These are phyloP conservation scores for Hirtodrosophila duncani DNA, from an alignment of 2,888 invertebrate species.

Conservation along the genomic window DNA sequence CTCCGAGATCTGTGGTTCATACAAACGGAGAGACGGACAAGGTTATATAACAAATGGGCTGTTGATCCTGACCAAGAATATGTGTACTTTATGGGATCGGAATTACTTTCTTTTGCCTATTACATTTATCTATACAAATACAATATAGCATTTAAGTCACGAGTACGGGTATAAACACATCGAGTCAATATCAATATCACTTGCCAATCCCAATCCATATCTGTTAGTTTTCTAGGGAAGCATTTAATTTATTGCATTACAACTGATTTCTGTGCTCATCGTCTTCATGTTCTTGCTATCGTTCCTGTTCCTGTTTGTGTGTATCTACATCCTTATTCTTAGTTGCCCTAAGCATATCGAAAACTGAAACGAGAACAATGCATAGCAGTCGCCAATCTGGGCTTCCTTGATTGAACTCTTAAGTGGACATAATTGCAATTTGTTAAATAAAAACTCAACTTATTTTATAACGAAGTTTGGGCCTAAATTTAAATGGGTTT, in stretches of 20 bases:
- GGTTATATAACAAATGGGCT: too few relatives aligned
- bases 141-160: too few relatives aligned
- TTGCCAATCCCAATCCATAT: conserved; percentile 2
- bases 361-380: conserved; percentile 56
- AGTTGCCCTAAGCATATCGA: conserved; percentile 51
- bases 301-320: conserved; percentile 8
- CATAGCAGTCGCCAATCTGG: conserved; percentile 59
- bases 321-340: conserved; percentile 44
- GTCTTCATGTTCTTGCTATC: conserved; percentile 23
- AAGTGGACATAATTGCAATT: conserved; percentile 66
- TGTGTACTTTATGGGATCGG: too few relatives aligned
- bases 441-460: conserved; percentile 57
- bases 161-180: too few relatives aligned
- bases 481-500: background rate
- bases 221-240: conserved; percentile 41
- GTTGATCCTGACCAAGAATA: too few relatives aligned
- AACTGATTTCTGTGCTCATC: conserved; percentile 34
- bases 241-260: conserved; percentile 64
- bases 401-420: conserved; percentile 57
- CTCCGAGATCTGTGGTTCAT: too few relatives aligned
- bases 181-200: conserved; percentile 33
- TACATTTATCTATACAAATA: too few relatives aligned
- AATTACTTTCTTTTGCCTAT: too few relatives aligned
- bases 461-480: conserved; percentile 18
- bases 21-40: too few relatives aligned